Conservation (phyloP, 2,113 vertebrate species). For the Pomatorhinus ruficollis region DNA sequence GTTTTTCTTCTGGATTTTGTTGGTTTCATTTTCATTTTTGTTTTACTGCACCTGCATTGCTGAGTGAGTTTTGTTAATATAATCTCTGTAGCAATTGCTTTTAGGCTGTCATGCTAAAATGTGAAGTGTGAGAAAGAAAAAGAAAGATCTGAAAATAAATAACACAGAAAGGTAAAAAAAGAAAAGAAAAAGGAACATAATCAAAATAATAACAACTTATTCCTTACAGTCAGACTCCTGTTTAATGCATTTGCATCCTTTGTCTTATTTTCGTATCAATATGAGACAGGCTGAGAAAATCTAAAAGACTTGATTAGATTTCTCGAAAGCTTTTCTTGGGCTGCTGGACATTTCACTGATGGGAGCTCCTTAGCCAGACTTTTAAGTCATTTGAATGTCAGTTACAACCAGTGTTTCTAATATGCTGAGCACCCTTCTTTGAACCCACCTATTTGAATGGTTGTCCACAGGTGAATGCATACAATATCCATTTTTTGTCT, state of each 20-base stretch:
- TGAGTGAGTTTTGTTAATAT: not conserved
- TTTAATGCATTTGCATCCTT: not conserved
- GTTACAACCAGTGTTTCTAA: not conserved
- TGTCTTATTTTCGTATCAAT: not conserved
- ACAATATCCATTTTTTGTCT: not conserved
- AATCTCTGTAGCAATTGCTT: not conserved
- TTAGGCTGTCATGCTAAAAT: not conserved
- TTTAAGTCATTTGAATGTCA: not conserved
- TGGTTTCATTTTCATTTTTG: constrained; percentile 6
- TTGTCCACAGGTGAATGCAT: not conserved
- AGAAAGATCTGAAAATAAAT: not conserved
- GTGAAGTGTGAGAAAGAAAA: constrained; percentile 12
- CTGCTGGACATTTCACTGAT: not conserved
- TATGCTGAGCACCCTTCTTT: not conserved
- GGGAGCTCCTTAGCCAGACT: not conserved
- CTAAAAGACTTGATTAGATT: not conserved
- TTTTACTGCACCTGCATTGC: not conserved
- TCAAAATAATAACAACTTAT: not conserved
- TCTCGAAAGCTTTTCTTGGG: not conserved
- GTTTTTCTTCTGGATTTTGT: not conserved
- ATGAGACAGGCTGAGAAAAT: not conserved
- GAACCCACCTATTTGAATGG: not conserved
- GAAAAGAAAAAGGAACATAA: not conserved
- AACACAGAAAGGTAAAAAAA: not conserved
- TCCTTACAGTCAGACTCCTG: not conserved